A percentile compares a stretch with the other conserved stretches of the same genome.
Evolutionary conservation across 1,140 invertebrate genomes (phyloP).

Genomic region (Pogonomyrmex californicus): DNA sequence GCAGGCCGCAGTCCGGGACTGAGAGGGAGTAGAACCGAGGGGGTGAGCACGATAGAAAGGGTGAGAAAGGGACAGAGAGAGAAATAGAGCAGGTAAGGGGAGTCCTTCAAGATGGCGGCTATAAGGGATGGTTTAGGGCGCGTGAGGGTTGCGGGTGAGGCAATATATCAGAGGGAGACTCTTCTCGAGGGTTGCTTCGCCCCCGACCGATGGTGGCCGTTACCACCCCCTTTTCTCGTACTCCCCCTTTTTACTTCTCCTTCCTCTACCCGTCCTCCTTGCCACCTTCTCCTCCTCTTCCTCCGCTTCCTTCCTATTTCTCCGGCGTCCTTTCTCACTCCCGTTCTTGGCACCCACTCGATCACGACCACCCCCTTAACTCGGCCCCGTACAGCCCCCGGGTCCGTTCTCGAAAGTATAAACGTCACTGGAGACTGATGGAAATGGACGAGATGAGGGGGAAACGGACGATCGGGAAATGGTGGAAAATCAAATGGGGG

Average conservation of each 20-base stretch:
- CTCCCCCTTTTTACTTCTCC: constrained; percentile 63
- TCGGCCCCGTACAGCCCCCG: constrained; percentile 68
- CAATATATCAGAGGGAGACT: constrained; percentile 84
- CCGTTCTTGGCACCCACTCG: constrained; percentile 66
- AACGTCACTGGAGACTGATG: constrained; percentile 76
- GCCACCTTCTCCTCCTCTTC: constrained; percentile 57
- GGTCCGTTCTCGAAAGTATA: constrained; percentile 77
- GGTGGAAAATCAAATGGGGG: constrained; percentile 77
- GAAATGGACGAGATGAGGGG: constrained; percentile 73
- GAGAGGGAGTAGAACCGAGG: constrained; percentile 62
- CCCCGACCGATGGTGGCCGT: constrained; percentile 79
- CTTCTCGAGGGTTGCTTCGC: constrained; percentile 72
- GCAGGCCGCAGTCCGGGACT: constrained; percentile 70
- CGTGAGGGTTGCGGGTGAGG: constrained; percentile 81
- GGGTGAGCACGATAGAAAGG: constrained; percentile 66
- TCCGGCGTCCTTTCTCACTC: constrained; percentile 56
- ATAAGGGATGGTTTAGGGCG: constrained; percentile 85
- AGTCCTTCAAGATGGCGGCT: constrained; percentile 87
- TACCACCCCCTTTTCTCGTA: constrained; percentile 70
- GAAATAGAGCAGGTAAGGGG: constrained; percentile 67
- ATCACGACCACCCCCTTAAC: constrained; percentile 74
- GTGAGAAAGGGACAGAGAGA: constrained; percentile 59
- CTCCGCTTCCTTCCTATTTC: constrained; percentile 53
- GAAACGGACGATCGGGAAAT: constrained; percentile 75
- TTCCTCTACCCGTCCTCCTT: constrained; percentile 61